These are phyloP conservation scores for Sceliomorpha sp. DNA, from an alignment of 2,888 invertebrate species.

Conservation along the genomic window DNA sequence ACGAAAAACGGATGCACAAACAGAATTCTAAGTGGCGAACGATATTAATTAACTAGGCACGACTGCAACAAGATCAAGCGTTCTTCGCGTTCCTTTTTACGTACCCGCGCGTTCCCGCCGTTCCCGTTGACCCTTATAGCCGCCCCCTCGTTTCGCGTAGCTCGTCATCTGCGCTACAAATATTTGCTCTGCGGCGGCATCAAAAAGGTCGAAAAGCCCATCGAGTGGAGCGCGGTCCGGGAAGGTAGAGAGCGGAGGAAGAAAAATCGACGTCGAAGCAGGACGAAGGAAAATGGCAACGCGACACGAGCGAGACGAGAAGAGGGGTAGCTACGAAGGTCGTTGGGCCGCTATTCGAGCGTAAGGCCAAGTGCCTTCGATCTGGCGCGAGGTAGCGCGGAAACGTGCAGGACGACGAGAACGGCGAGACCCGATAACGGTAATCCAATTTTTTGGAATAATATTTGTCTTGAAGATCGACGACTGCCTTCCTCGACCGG, in stretches of 20 bases:
- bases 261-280: constrained; percentile 50
- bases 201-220: constrained; percentile 59
- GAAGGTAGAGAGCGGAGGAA: constrained; percentile 41
- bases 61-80: too few species aligned
- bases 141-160: constrained; percentile 54
- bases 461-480: constrained; percentile 79
- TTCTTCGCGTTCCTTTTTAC: constrained; percentile 15
- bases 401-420: constrained; percentile 51
- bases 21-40: too few species aligned
- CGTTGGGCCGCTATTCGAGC: constrained; percentile 50
- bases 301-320: constrained; percentile 19
- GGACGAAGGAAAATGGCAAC: constrained; percentile 38
- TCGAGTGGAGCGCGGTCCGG: constrained; percentile 33
- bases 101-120: constrained; percentile 23
- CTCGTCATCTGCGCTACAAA: constrained; percentile 60
- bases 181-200: constrained; percentile 65
- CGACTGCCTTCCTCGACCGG: constrained; percentile 59
- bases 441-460: constrained; percentile 79
- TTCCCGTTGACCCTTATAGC: too few species aligned
- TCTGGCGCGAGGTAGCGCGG: constrained; percentile 14
- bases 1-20: too few species aligned
- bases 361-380: constrained; percentile 47
- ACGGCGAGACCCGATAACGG: constrained; percentile 74
- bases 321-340: constrained; percentile 37
- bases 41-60: too few species aligned